Percentiles rank a stretch among this genome's conserved stretches.
These are phyloP conservation scores for Aporrectodea caliginosa DNA, from an alignment of 1,140 invertebrate genomes.

Conservation along the genomic window DNA sequence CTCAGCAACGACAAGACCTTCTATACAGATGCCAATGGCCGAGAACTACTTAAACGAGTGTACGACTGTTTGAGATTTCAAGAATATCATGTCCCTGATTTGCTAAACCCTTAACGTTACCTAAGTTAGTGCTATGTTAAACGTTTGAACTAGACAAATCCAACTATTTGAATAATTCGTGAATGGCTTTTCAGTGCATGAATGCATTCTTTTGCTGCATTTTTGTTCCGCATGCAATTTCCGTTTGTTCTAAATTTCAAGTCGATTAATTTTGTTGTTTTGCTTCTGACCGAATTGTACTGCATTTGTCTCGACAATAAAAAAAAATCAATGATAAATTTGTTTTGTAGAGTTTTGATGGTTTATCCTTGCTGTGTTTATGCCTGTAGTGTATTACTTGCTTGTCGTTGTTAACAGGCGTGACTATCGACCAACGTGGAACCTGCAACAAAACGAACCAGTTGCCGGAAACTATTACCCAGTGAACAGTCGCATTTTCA, in stretches of 20 bases:
- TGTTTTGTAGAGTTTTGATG: not conserved
- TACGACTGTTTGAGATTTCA: slow-evolving; percentile 34
- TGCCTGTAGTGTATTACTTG: not conserved
- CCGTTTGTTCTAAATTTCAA: not conserved
- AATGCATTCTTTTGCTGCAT: not conserved
- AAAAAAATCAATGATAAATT: no score
- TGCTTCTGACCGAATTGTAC: not conserved
- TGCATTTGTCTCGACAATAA: not conserved
- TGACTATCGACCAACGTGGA: slow-evolving; percentile 73
- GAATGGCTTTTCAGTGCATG: not conserved
- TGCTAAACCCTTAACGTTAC: not conserved
- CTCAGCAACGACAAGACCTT: slow-evolving; percentile 67
- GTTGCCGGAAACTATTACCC: slow-evolving; percentile 90
- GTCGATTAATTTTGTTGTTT: not conserved
- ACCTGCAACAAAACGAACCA: slow-evolving; percentile 62
- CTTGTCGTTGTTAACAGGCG: slow-evolving; percentile 45
- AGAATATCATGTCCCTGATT: not conserved
- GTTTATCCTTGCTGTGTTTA: not conserved
- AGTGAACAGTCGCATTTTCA: slow-evolving; percentile 73
- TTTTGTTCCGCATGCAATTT: not conserved
- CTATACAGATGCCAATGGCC: slow-evolving; percentile 90
- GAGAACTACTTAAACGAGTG: slow-evolving; percentile 75
- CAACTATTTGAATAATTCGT: not conserved
- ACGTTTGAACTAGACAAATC: no score
- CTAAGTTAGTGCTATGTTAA: no score